A percentile compares a stretch with the other conserved stretches of the same genome.
Evolutionary conservation across 2,797 vertebrate species (phyloP).

Genomic region (Syncerus caffer): DNA sequence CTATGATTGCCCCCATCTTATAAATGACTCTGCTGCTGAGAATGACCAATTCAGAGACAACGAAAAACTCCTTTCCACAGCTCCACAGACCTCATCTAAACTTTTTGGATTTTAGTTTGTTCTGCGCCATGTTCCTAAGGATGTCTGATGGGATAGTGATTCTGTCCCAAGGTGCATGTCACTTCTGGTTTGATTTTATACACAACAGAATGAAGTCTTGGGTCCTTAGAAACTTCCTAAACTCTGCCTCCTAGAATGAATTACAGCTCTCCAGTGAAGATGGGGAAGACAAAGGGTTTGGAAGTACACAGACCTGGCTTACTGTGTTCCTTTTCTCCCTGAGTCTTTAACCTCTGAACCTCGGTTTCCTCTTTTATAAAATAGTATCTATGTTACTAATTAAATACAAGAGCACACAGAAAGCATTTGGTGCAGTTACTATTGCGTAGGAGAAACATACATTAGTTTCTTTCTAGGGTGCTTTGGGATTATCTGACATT

Average conservation of each 20-base stretch:
- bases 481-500: neutral
- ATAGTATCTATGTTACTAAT: neutral
- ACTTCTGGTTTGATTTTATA: neutral
- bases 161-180: neutral
- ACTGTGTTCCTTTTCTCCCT: neutral
- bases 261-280: neutral
- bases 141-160: neutral
- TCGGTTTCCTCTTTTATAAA: neutral
- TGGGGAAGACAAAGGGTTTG: neutral
- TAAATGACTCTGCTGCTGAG: slow-evolving; percentile 47
- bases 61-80: slow-evolving; percentile 13
- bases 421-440: neutral
- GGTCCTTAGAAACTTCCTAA: neutral
- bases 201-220: neutral
- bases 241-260: neutral
- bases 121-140: neutral
- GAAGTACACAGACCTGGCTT: neutral
- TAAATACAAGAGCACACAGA: neutral
- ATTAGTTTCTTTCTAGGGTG: neutral
- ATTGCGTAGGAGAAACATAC: neutral
- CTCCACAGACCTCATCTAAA: neutral
- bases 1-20: slow-evolving; percentile 64
- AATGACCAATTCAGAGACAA: slow-evolving; percentile 57
- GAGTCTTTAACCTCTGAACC: neutral
- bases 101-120: neutral